Conservation (phyloP, 2,888 invertebrate genomes). For the Cryptocephalus moraei region DNA sequence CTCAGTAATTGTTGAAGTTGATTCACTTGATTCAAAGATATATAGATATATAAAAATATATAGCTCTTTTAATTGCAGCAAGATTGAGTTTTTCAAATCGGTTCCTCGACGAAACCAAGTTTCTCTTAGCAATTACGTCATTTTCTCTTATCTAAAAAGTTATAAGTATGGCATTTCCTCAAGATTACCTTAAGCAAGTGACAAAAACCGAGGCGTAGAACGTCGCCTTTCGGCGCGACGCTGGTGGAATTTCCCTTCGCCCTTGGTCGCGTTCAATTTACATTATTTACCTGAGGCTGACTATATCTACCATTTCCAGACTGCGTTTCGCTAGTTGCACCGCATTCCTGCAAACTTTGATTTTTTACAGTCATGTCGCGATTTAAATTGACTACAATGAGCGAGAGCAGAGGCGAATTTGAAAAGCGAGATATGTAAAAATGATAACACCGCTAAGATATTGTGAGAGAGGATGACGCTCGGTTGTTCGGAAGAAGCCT, state of each 20-base stretch:
- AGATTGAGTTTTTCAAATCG: too few relatives aligned
- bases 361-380: constrained; percentile 16
- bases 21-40: too few relatives aligned
- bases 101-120: too few relatives aligned
- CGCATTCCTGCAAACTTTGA: constrained; percentile 19
- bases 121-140: too few relatives aligned
- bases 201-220: too few relatives aligned
- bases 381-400: constrained; percentile 17
- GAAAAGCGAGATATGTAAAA: constrained; percentile 10
- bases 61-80: too few relatives aligned
- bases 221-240: background rate
- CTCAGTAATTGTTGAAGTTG: too few relatives aligned
- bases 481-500: too few relatives aligned
- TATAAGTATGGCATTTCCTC: too few relatives aligned
- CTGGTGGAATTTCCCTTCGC: constrained; percentile 9
- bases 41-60: too few relatives aligned
- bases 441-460: constrained; percentile 5
- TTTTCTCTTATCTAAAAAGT: too few relatives aligned
- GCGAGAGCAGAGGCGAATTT: constrained; percentile 16
- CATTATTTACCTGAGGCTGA: constrained; percentile 20
- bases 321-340: constrained; percentile 23
- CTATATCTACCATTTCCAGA: constrained; percentile 14
- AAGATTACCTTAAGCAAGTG: too few relatives aligned
- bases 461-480: background rate
- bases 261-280: constrained; percentile 13